Evolutionary conservation across 2,888 invertebrate species (phyloP).

Genomic region (Leucoptera coffeella): DNA sequence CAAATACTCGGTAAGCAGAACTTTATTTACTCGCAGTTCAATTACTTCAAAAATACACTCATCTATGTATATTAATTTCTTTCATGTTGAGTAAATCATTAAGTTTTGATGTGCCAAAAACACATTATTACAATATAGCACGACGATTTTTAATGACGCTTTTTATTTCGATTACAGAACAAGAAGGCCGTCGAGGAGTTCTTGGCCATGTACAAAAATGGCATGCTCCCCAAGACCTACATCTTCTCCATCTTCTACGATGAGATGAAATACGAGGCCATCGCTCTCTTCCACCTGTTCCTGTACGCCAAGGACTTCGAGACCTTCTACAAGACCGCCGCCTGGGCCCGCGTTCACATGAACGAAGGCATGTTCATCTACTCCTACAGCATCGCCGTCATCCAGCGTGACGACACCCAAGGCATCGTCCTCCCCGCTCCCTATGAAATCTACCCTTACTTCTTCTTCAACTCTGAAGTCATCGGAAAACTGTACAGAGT

Average conservation of each 20-base stretch:
- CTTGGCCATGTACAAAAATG: constrained; percentile 23
- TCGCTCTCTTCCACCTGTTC: constrained; percentile 49
- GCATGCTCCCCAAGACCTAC: constrained; percentile 37
- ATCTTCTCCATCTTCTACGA: constrained; percentile 46
- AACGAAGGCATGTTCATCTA: constrained; percentile 61
- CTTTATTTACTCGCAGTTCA: no score
- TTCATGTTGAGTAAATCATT: constrained; percentile 1
- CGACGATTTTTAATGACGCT: no score
- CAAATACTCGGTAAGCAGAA: constrained; percentile 28
- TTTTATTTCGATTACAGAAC: constrained; percentile 22
- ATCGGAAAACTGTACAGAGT: constrained; percentile 31
- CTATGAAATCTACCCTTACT: constrained; percentile 61
- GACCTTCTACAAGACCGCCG: constrained; percentile 53
- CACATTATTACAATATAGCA: no score
- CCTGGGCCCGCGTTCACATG: constrained; percentile 48
- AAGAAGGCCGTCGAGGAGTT: constrained; percentile 35
- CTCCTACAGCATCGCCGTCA: constrained; percentile 50
- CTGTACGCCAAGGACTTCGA: constrained; percentile 56
- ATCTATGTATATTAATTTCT: no score
- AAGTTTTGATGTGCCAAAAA: no score
- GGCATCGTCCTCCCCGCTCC: constrained; percentile 57
- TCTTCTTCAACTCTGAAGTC: constrained; percentile 55
- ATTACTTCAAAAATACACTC: no score
- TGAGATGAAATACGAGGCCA: constrained; percentile 34
- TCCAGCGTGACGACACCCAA: constrained; percentile 52